Evolutionary conservation across 2,888 invertebrate species (phyloP).

Genomic region (Leptinotarsa tumamoca): DNA sequence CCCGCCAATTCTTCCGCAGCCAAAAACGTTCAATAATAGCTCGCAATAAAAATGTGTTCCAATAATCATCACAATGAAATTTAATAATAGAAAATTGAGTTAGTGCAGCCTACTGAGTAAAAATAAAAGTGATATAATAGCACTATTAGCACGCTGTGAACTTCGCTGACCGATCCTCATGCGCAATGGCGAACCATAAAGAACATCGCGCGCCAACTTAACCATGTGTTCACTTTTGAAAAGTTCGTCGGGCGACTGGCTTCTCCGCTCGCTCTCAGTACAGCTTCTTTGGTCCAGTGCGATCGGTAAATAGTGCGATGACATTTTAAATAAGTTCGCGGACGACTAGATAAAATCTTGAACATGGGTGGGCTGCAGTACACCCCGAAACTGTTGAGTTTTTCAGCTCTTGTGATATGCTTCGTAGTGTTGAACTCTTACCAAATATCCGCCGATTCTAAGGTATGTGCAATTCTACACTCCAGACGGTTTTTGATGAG

Average conservation of each 20-base stretch:
- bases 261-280: conserved; percentile 33
- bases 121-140: conserved; percentile 37
- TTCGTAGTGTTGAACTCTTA: conserved; percentile 35
- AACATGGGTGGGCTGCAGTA: conserved; percentile 39
- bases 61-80: conserved; percentile 31
- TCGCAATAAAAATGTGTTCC: conserved; percentile 12
- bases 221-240: conserved; percentile 48
- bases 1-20: background rate
- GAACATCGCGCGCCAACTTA: conserved; percentile 44
- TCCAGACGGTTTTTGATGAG: conserved; percentile 30
- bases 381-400: conserved; percentile 40
- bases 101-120: conserved; percentile 27
- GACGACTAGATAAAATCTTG: conserved; percentile 25
- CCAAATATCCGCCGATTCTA: conserved; percentile 44
- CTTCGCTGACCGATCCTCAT: conserved; percentile 11
- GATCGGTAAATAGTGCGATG: conserved; percentile 43
- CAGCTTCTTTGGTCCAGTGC: conserved; percentile 44
- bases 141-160: conserved; percentile 27
- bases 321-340: conserved; percentile 43
- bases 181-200: conserved; percentile 26
- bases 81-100: conserved; percentile 37
- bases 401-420: conserved; percentile 37
- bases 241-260: conserved; percentile 39
- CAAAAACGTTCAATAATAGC: background rate
- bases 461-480: conserved; percentile 35